phyloP scores from a whole-genome alignment of 2,113 vertebrate species.

The Xenopus borealis region DNA sequence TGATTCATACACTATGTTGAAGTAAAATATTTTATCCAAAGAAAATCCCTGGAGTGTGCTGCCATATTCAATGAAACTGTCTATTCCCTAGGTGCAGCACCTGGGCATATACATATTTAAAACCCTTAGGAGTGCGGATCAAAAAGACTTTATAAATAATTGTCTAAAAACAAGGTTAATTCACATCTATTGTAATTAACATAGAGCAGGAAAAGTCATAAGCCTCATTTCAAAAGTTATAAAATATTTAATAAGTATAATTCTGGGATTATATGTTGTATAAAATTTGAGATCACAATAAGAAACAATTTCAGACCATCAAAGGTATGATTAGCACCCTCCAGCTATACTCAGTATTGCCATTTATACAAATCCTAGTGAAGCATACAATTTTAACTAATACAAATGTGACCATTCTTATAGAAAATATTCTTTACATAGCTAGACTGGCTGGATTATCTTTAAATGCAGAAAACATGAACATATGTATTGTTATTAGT shows the following conservation, averaged over 20 bases:
- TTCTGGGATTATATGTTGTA: slow-evolving; percentile 95
- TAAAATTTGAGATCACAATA: slow-evolving; percentile 98
- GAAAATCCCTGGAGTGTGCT: no score
- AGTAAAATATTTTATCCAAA: no score
- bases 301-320: slow-evolving; percentile 83
- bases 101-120: no score
- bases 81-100: no score
- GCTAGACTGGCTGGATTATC: slow-evolving; percentile 67
- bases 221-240: slow-evolving; percentile 78
- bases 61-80: no score
- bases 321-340: slow-evolving; percentile 73
- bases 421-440: slow-evolving; percentile 73
- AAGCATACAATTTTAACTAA: slow-evolving; percentile 80
- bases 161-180: slow-evolving; percentile 38
- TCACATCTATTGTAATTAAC: slow-evolving; percentile 37
- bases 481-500: slow-evolving; percentile 85
- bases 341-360: slow-evolving; percentile 65
- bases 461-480: slow-evolving; percentile 76
- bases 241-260: slow-evolving; percentile 99
- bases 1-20: no score
- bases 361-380: slow-evolving; percentile 81
- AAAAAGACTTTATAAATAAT: no score
- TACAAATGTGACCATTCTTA: slow-evolving; percentile 73
- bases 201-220: slow-evolving; percentile 54
- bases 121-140: no score